Base-by-base conservation (phyloP, 2,113 vertebrate species). In the Calyptomena viridis region DNA sequence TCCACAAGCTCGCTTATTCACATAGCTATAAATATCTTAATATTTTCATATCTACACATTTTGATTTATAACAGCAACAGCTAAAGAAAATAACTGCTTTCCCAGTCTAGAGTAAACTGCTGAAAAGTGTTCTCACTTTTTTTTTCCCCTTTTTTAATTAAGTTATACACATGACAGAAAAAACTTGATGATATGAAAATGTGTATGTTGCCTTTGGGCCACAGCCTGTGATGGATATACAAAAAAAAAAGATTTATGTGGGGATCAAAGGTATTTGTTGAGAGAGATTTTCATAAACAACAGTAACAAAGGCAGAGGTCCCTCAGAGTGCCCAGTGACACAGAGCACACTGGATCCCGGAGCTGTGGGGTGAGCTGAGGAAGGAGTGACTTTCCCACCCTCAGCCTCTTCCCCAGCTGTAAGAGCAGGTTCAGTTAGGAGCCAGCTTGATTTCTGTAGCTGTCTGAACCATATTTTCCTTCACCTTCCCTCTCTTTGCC, bases 51-150 rank as follows among this genome's bases (percentile, higher is more conserved):
- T 85, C 55, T 86, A 14, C 68, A 33, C 35, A 25, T 77, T 88
- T 86, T 90, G 83, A 90, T 93, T 90, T 90, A 87, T 86, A 88
- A 92, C 59, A 71, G 90, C 90, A 83, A 64, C 89, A 86, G 50
- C 46, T 95, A 89, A 90, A 81, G 90, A 91, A 96, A 93, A 87
- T n/a, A 94, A 76, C n/a, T 69, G 37, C 58, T 79, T 93, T 93
- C 28, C 31, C 58, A 59, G 55, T 86, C 76, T 62, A 12, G 37
- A 69, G 55, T 73, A 74, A 93, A 74, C 46, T 84, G 76, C 67
- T 88, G 60, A 86, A 90, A 90, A 93, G 72, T 75, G 16, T 8
- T 40, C 14, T 78, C 44, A 44, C 22, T 63, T 89, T 84, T 47
- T 69, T 76, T n/a, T n/a, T n/a, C n/a, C n/a, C n/a, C 22, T 63